Evolutionary conservation across 2,888 invertebrate species (phyloP), one percentile per base, ranked within the genome.

Genomic region (Sicus ferrugineus): DNA sequence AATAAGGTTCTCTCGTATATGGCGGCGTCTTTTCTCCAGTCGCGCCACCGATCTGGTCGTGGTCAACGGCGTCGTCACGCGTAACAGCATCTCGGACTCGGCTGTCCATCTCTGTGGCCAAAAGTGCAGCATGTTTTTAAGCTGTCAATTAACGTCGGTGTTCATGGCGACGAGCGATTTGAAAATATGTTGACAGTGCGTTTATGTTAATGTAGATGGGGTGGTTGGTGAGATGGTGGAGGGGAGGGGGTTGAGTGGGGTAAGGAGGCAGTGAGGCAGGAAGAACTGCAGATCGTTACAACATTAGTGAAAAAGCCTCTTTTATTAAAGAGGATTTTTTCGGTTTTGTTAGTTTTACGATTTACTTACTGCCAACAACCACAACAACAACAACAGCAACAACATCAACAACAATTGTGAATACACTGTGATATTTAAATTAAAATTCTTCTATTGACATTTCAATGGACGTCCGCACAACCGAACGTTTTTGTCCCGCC

Each of bases 81-180:
- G 28, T 3, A 16, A 2, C 54, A 28, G 1, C 54, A 23, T 54
- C 23, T 23, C 14, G 6, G 2, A 14, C 54, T 23, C 5, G 4
- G 4, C 52, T 5, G 9, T 52, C 54, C 16, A 14, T 42, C 42
- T 61, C 61, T 38, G 14, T 42, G 61, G 16, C 61, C 23, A 42
- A 38, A 61, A 61, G 42, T 61, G 61, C 61, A 9, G 14, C 61
- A 64, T 64, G 48, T 23, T 67, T n/a, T 67, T 50, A 48, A 59
- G 48, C 52, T 70, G 63, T 70, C 69, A 69, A 69, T 69, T 69
- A 69, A 59, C 66, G 69, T 69, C 65, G 48, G 46, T 66, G 69
- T 31, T 52, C 42, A 63, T 59, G 50, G 50, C 58, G 23, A n/a
- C 26, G 42, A 38, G 59, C 58, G 65, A 59, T 63, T 61, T 23